Percentiles rank a stretch among this genome's conserved stretches.
Evolutionary conservation across 2,888 invertebrate species (phyloP).

Genomic region (Esperia sulphurella): DNA sequence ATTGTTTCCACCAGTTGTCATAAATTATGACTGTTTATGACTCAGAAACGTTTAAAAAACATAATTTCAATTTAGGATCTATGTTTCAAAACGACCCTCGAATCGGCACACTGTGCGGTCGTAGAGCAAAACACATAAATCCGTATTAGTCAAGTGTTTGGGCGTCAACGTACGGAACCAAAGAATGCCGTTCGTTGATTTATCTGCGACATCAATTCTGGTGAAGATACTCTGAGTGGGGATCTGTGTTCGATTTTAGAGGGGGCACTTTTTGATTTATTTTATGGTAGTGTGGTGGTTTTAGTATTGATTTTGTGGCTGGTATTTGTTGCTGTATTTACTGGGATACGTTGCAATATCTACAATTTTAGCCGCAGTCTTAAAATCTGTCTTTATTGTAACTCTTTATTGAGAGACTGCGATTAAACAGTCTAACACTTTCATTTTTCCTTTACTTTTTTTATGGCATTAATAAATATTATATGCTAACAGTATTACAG

Average conservation of each 20-base stretch:
- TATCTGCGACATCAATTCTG: constrained; percentile 63
- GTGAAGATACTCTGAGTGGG: constrained; percentile 50
- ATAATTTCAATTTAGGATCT: neutral
- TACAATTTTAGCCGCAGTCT: too few species aligned
- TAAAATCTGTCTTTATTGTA: too few species aligned
- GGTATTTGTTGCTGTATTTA: neutral
- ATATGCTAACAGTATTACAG: too few species aligned
- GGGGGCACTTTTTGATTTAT: constrained; percentile 29
- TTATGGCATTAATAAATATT: too few species aligned
- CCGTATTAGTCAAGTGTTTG: constrained; percentile 68
- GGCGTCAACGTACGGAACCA: constrained; percentile 40
- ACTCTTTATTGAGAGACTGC: too few species aligned
- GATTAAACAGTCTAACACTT: too few species aligned
- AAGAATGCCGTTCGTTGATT: constrained; percentile 52
- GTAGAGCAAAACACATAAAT: constrained; percentile 43
- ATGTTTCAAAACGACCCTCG: neutral
- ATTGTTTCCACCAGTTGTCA: too few species aligned
- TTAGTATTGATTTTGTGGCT: constrained; percentile 4
- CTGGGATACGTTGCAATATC: neutral
- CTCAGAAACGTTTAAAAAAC: too few species aligned
- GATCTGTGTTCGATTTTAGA: constrained; percentile 43
- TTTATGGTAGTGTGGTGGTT: neutral
- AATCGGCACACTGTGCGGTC: constrained; percentile 20
- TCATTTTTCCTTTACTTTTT: too few species aligned
- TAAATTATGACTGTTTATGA: too few species aligned